These are phyloP conservation scores for Darevskia mixta DNA, from an alignment of 2,797 vertebrate species.

Conservation along the genomic window DNA sequence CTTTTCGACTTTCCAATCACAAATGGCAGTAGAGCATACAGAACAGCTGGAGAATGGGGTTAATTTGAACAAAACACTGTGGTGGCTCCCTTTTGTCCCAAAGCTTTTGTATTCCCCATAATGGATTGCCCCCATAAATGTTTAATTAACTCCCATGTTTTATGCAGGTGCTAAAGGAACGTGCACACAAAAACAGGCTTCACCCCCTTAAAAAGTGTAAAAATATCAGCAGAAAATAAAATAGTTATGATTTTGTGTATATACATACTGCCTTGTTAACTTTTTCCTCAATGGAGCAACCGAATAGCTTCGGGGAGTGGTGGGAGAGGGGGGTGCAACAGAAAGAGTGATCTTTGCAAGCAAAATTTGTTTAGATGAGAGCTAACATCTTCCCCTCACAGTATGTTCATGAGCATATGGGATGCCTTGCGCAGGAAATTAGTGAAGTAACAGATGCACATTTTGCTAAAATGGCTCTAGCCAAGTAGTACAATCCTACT, in stretches of 20 bases:
- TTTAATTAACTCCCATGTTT: slow-evolving; percentile 52
- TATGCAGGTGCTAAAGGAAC: slow-evolving; percentile 25
- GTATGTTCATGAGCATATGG: background rate
- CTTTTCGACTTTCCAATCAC: slow-evolving; percentile 46
- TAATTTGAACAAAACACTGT: slow-evolving; percentile 49
- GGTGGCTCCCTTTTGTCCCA: slow-evolving; percentile 25
- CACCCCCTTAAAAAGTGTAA: background rate
- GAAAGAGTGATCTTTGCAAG: background rate
- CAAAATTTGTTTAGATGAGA: background rate
- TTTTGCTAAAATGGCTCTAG: slow-evolving; percentile 25
- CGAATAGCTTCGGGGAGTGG: background rate
- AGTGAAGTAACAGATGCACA: slow-evolving; percentile 21
- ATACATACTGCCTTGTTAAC: background rate
- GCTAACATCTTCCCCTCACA: background rate
- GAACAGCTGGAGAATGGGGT: slow-evolving; percentile 48
- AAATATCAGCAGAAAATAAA: background rate
- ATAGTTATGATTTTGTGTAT: background rate
- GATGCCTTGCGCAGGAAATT: background rate
- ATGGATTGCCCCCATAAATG: slow-evolving; percentile 50
- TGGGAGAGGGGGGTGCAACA: background rate
- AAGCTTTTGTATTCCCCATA: slow-evolving; percentile 52
- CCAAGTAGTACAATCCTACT: background rate
- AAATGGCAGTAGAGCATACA: slow-evolving; percentile 52
- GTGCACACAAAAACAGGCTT: background rate
- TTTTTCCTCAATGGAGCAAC: background rate